Conservation (phyloP, 2,888 invertebrate genomes). For the Euphydryas editha region DNA sequence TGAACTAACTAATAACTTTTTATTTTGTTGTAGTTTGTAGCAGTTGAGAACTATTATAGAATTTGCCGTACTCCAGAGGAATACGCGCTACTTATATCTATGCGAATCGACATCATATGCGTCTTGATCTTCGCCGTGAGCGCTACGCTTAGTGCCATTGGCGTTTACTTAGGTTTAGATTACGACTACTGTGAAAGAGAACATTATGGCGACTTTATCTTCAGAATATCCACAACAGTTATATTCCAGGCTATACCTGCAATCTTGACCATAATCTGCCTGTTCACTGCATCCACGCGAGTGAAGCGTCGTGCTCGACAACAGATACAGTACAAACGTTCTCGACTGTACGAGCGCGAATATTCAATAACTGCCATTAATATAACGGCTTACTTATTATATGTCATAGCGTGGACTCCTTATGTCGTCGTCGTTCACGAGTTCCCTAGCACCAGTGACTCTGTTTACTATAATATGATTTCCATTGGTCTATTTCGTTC, state of each 20-base stretch:
- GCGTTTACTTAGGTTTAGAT: slow-evolving; percentile 84
- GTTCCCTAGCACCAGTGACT: slow-evolving; percentile 72
- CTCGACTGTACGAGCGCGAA: slow-evolving; percentile 85
- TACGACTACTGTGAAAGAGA: slow-evolving; percentile 87
- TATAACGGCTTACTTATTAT: slow-evolving; percentile 85
- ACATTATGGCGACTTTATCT: slow-evolving; percentile 80
- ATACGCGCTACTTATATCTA: slow-evolving; percentile 73
- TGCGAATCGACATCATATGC: slow-evolving; percentile 78
- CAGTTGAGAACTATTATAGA: slow-evolving; percentile 86
- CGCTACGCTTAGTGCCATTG: slow-evolving; percentile 81
- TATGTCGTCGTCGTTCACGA: slow-evolving; percentile 85
- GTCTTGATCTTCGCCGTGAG: slow-evolving; percentile 84
- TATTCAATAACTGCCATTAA: slow-evolving; percentile 85
- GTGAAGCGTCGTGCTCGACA: slow-evolving; percentile 79
- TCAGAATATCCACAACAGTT: slow-evolving; percentile 82
- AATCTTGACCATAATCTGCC: slow-evolving; percentile 80
- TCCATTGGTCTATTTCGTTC: slow-evolving; percentile 89
- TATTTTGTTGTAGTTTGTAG: slow-evolving; percentile 70
- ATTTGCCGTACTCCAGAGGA: slow-evolving; percentile 75
- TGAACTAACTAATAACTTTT: not conserved
- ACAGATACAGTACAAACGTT: slow-evolving; percentile 84
- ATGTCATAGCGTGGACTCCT: slow-evolving; percentile 87
- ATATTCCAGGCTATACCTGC: slow-evolving; percentile 85
- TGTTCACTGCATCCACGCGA: slow-evolving; percentile 75
- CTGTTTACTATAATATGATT: slow-evolving; percentile 86